phyloP scores from a whole-genome alignment of 2,888 invertebrate species.

The Rosalia funebris region DNA sequence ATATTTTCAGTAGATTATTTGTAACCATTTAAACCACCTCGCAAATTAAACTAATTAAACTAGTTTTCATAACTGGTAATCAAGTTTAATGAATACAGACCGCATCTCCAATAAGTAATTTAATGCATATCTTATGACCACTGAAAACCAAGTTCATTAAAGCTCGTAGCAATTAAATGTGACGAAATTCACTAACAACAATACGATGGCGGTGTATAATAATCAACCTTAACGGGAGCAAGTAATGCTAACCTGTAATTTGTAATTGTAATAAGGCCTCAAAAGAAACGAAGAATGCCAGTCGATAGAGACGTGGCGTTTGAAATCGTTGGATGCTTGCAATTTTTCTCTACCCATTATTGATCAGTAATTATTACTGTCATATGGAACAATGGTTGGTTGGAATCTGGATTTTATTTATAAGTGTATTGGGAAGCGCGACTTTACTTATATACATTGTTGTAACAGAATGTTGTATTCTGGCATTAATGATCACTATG shows the following conservation, averaged over 20 bases:
- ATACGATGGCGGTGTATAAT: conserved; percentile 26
- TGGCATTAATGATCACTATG: too few species aligned
- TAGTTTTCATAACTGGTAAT: too few species aligned
- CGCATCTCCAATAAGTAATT: too few species aligned
- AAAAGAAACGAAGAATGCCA: conserved; percentile 49
- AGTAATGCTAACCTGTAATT: conserved; percentile 29
- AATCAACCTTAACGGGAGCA: conserved; percentile 29
- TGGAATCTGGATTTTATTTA: conserved; percentile 51
- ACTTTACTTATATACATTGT: conserved; percentile 49
- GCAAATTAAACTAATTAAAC: too few species aligned
- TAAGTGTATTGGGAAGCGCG: conserved; percentile 48
- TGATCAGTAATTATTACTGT: conserved; percentile 59
- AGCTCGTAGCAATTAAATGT: too few species aligned
- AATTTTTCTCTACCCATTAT: conserved; percentile 54
- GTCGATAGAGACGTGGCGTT: conserved; percentile 51
- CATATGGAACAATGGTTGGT: conserved; percentile 54
- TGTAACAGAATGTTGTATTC: conserved; percentile 46
- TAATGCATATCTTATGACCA: too few species aligned
- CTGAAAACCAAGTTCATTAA: too few species aligned
- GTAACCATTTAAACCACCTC: too few species aligned
- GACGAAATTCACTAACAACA: conserved; percentile 33
- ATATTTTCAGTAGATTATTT: too few species aligned
- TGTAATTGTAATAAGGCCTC: conserved; percentile 44
- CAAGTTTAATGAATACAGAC: too few species aligned
- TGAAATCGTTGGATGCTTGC: conserved; percentile 52